Evolutionary conservation across 1,140 invertebrate species (phyloP).

Genomic region (Achatina immaculata): DNA sequence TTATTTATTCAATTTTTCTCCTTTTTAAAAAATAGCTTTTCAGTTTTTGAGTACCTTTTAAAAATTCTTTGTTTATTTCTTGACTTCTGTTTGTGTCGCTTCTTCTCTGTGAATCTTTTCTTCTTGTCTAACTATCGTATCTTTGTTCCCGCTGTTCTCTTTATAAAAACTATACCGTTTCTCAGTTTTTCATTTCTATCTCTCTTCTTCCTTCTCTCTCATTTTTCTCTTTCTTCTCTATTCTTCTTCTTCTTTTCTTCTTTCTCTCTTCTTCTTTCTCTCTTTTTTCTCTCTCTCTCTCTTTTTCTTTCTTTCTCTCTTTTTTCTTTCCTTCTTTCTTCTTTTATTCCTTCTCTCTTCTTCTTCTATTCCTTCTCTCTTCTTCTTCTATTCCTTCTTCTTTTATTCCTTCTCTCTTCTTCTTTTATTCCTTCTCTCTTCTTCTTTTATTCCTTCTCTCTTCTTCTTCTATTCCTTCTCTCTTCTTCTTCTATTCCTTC

Average conservation of each 20-base stretch:
- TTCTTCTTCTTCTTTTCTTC: constrained; percentile 13
- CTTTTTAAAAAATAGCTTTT: too few relatives aligned
- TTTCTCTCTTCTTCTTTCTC: neutral
- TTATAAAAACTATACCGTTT: neutral
- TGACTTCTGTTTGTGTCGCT: neutral
- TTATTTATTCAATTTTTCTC: too few relatives aligned
- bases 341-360: neutral
- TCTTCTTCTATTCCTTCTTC: neutral
- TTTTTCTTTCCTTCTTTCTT: neutral
- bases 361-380: neutral
- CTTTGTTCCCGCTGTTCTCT: neutral
- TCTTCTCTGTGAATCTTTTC: neutral
- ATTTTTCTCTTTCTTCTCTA: neutral
- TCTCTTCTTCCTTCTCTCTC: neutral
- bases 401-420: neutral
- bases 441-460: neutral
- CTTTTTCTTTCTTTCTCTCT: neutral
- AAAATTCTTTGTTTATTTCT: constrained; percentile 1
- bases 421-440: neutral
- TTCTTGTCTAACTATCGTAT: neutral
- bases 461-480: neutral
- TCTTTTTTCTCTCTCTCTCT: neutral
- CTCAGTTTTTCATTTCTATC: neutral
- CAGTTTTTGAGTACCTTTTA: too few relatives aligned
- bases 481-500: neutral